Evolutionary conservation across 1,140 invertebrate species (phyloP), one percentile per base, ranked within the genome.

Genomic region (Leptinotarsa lineolata): DNA sequence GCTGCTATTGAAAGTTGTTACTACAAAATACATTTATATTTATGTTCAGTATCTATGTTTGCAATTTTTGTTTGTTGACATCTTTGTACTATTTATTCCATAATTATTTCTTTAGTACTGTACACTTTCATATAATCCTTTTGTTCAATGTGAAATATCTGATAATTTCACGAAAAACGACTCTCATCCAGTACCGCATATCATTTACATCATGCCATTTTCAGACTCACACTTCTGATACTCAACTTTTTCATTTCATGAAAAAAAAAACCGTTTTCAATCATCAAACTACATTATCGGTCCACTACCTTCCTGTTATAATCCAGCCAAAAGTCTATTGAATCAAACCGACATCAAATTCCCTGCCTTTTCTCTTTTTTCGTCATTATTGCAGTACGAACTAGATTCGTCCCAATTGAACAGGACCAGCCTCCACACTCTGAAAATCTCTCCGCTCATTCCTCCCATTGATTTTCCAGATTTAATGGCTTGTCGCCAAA

Each of bases 401-500:
- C 48, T 54, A 54, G 48, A 13, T 54, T 18, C 15, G 16, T 18
- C n/a, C n/a, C 48, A n/a, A 54, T 54, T 54, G 15, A 54, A 54
- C 48, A 54, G 48, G 48, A 5, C 4, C 48, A 54, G 48, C 48
- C 48, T 54, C 48, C 48, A 18, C 48, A 54, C 48, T 54, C 6
- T 5, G 4, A n/a, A 54, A 54, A 54, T 54, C 48, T 18, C 1
- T 4, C 1, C 48, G 15, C 48, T 54, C 48, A 8, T 54, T 54
- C 16, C 48, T 54, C 15, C 15, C 48, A 68, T 68, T 68, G 30
- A 68, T 68, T 68, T 68, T 68, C 20, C 30, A 18, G 66, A 30
- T 45, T 44, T 68, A 68, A 68, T 46, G 66, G 66, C 45, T 68
- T 45, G 66, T 68, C 30, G 45, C 45, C 45, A 45, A 46, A 20